A percentile compares a stretch with the other conserved stretches of the same genome.
Conservation (phyloP, 2,888 invertebrate species). For the Phalera bucephala region DNA sequence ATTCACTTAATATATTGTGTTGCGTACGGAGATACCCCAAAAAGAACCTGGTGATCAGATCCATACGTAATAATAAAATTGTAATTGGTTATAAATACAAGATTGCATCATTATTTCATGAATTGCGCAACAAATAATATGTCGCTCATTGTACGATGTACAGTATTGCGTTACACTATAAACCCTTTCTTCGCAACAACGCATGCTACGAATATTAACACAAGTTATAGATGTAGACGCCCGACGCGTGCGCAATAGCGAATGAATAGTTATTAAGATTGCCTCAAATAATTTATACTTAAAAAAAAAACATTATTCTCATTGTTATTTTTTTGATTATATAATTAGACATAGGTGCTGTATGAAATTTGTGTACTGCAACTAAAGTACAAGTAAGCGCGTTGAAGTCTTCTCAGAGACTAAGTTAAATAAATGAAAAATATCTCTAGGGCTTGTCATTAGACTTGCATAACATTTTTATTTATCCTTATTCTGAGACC, state of each 20-base stretch:
- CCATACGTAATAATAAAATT: no score
- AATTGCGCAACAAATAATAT: conserved; percentile 24
- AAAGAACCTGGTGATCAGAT: no score
- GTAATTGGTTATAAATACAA: no score
- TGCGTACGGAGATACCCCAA: no score
- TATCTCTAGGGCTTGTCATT: background rate
- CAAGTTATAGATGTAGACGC: conserved; percentile 9
- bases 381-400: no score
- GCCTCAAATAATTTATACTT: no score
- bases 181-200: conserved; percentile 38
- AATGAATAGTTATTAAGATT: conserved; percentile 19
- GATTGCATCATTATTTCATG: no score
- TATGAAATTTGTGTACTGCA: no score
- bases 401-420: conserved; percentile 9
- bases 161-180: conserved; percentile 25
- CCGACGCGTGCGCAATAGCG: conserved; percentile 2
- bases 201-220: conserved; percentile 38
- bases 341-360: no score
- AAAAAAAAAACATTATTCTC: no score
- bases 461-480: background rate
- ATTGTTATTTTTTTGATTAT: no score
- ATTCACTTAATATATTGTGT: no score
- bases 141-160: conserved; percentile 18
- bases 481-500: background rate
- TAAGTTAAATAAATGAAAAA: background rate